A percentile compares a stretch with the other conserved stretches of the same genome.
Evolutionary conservation across 2,797 vertebrate genomes (phyloP).

Genomic region (Leontopithecus rosalia): DNA sequence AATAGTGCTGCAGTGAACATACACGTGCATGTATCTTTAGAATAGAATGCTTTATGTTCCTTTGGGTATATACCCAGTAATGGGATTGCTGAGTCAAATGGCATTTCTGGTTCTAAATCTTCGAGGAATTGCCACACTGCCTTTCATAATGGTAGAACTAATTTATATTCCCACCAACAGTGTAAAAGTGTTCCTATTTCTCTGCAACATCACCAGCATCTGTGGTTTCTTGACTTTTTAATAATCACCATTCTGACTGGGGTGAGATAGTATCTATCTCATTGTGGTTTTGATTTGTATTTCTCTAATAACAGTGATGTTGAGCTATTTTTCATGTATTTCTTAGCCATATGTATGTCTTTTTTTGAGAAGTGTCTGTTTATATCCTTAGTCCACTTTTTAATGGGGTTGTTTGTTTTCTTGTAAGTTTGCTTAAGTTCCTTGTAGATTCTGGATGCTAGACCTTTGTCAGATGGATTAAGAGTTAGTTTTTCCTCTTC

Average conservation of each 20-base stretch:
- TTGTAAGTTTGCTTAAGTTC: neutral
- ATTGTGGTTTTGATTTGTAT: neutral
- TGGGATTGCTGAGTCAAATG: neutral
- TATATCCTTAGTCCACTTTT: neutral
- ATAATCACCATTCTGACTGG: neutral
- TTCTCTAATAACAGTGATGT: neutral
- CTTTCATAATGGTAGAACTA: neutral
- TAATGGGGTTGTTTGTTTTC: neutral
- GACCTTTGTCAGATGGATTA: neutral
- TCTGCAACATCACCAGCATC: neutral
- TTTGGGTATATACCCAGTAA: too few relatives aligned
- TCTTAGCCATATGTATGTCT: neutral
- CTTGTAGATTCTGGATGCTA: neutral
- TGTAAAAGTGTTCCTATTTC: neutral
- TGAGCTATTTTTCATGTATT: neutral
- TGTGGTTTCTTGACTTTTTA: neutral
- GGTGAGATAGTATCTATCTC: fast-evolving
- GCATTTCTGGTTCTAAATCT: neutral
- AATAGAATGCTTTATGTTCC: neutral
- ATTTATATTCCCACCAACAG: neutral
- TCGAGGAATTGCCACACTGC: neutral
- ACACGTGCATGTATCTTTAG: neutral
- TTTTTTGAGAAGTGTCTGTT: neutral
- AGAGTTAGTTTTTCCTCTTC: neutral
- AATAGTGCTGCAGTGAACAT: neutral